Percentiles rank a stretch among this genome's conserved stretches.
phyloP scores from a whole-genome alignment of 2,113 vertebrate species.

The Dasyurus viverrinus region DNA sequence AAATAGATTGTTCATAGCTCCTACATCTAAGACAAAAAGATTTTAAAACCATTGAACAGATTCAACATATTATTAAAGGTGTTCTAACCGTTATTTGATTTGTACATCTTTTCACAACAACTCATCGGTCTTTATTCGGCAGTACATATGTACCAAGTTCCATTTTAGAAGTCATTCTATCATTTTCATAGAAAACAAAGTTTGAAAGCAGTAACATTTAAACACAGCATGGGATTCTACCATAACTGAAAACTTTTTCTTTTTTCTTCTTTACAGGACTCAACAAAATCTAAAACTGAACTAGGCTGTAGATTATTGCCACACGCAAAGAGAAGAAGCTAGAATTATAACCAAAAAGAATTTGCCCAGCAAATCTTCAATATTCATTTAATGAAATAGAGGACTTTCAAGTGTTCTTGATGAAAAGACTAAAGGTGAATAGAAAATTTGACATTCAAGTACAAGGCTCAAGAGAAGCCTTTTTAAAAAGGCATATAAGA shows the following conservation, averaged over 20 bases:
- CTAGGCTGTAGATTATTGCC: conserved; percentile 93
- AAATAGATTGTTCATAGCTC: conserved; percentile 93
- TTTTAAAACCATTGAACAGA: conserved; percentile 90
- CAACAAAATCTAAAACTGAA: conserved; percentile 96
- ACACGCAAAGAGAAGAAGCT: conserved; percentile 91
- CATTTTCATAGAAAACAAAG: conserved; percentile 94
- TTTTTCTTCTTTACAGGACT: conserved; percentile 89
- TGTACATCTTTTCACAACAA: conserved; percentile 91
- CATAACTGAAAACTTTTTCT: conserved; percentile 89
- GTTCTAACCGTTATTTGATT: conserved; percentile 91
- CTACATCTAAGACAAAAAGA: conserved; percentile 92
- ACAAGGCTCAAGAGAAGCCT: no score
- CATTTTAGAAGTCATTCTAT: conserved; percentile 92
- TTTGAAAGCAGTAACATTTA: conserved; percentile 94
- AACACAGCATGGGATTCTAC: conserved; percentile 96
- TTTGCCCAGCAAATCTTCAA: no score
- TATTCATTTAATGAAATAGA: no score
- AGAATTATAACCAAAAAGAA: no score
- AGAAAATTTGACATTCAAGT: no score
- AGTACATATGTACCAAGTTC: conserved; percentile 97
- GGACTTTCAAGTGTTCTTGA: no score
- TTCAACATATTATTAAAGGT: conserved; percentile 92
- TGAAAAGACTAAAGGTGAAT: no score
- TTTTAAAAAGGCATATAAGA: no score
- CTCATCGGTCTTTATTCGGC: conserved; percentile 91